Percentiles rank a stretch among this genome's conserved stretches.
Conservation (phyloP, 1,140 invertebrate species). For the Caerostris darwini region DNA sequence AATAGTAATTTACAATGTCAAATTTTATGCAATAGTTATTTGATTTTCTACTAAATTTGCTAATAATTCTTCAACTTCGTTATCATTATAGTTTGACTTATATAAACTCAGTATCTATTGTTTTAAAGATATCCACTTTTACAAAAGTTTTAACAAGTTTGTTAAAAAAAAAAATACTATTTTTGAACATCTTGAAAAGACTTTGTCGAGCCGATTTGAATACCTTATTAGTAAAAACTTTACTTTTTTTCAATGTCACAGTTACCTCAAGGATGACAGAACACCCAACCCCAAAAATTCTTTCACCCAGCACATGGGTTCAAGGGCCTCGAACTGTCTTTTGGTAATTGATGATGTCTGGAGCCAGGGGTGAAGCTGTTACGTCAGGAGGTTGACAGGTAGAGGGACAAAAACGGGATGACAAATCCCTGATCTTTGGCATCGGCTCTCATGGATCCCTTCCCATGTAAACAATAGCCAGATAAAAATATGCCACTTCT, state of each 20-base stretch:
- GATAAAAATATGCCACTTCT: constrained; percentile 54
- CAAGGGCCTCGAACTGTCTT: neutral
- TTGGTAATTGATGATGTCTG: constrained; percentile 47
- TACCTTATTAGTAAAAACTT: too few species aligned
- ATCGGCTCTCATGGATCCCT: neutral
- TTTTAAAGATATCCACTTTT: too few species aligned
- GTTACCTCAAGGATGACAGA: neutral
- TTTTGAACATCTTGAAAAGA: too few species aligned
- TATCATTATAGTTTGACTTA: too few species aligned
- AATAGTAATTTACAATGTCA: too few species aligned
- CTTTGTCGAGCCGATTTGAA: too few species aligned
- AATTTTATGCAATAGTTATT: too few species aligned
- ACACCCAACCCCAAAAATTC: neutral
- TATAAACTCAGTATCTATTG: too few species aligned
- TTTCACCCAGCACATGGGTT: neutral
- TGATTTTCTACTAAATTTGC: too few species aligned
- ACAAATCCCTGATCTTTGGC: constrained; percentile 50
- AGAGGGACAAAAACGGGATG: constrained; percentile 38
- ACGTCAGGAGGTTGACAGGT: constrained; percentile 39
- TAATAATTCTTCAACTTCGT: too few species aligned
- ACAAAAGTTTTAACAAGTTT: too few species aligned
- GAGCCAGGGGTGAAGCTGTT: constrained; percentile 40
- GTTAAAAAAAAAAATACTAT: too few species aligned
- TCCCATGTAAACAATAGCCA: constrained; percentile 40
- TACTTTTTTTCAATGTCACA: neutral